Base-by-base conservation (phyloP, 2,797 vertebrate genomes). In the Dicrostonyx torquatus region DNA sequence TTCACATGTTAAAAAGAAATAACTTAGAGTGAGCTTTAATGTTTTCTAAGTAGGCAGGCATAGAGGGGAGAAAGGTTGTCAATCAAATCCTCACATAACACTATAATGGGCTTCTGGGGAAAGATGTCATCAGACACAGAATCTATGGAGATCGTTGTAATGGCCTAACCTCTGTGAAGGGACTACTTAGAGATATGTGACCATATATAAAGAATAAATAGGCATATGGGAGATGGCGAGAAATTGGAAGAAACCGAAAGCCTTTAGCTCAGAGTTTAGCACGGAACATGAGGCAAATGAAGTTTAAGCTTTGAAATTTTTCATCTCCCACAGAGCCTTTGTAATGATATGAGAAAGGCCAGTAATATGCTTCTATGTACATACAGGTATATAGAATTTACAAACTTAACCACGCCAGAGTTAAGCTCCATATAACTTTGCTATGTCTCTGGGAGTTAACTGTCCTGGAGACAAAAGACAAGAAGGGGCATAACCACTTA, bases 1-100 rank as follows among this genome's bases (percentile, higher is more conserved):
- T 96, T 88, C 75, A 77, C 78, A 95, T 95, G 92, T 79, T 87
- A 77, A 24, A 17, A 8, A 17, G n/a, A 45, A 45, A 26, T 50
- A 78, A 84, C 15, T 66, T 43, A 37, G 15, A 55, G 79, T 20
- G 58, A 53, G 72, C 18, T 72, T 89, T 31, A 75, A 34, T 70
- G 48, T 64, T 79, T 90, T 78, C 40, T 72, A 83, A 5, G 18
- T 40, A 64, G 29, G 26, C 2, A 73, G 76, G n/a, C 26, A 24
- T 18, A 80, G 50, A 43, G 12, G 68, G 66, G 93, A 78, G 93
- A 34, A 87, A 91, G 14, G 4, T 17, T 85, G 50, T 77, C 24
- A 26, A 15, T 73, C 43, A 58, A 1, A 58, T 53, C 66, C 34
- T 48, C 72, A 66, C 14, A 13, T 83, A 20, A 8, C 34, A 75